Conservation (phyloP, 2,797 vertebrate species). For the Mormyrus hasselquistii region DNA sequence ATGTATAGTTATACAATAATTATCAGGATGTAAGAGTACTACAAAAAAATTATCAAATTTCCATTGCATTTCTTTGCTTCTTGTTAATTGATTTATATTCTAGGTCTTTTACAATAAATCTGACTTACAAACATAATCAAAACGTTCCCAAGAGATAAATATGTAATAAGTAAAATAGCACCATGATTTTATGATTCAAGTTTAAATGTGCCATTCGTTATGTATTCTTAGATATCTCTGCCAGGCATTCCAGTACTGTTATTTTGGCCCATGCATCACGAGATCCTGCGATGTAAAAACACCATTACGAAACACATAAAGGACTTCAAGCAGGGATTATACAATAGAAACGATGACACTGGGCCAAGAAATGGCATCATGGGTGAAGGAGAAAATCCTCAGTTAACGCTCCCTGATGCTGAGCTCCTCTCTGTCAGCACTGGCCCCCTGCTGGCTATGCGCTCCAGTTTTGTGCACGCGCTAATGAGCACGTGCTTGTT, state of each 20-base stretch:
- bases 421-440: not conserved
- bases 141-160: not conserved
- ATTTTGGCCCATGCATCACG: not conserved
- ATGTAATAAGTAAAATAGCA: not conserved
- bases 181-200: not conserved
- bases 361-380: not conserved
- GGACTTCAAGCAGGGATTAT: not conserved
- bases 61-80: not conserved
- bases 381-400: not conserved
- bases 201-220: not conserved
- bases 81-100: not conserved
- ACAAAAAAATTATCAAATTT: not conserved
- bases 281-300: not conserved
- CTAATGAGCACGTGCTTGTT: not conserved
- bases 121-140: not conserved
- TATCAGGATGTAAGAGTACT: not conserved
- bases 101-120: not conserved
- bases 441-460: not conserved
- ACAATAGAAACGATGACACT: not conserved
- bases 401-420: not conserved
- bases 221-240: not conserved
- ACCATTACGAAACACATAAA: not conserved
- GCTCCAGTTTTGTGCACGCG: not conserved
- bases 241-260: not conserved
- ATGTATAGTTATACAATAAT: not conserved